Percentiles rank a stretch among this genome's conserved stretches.
These are phyloP conservation scores for Rhizoglyphus robini DNA, from an alignment of 1,140 invertebrate species.

Conservation along the genomic window DNA sequence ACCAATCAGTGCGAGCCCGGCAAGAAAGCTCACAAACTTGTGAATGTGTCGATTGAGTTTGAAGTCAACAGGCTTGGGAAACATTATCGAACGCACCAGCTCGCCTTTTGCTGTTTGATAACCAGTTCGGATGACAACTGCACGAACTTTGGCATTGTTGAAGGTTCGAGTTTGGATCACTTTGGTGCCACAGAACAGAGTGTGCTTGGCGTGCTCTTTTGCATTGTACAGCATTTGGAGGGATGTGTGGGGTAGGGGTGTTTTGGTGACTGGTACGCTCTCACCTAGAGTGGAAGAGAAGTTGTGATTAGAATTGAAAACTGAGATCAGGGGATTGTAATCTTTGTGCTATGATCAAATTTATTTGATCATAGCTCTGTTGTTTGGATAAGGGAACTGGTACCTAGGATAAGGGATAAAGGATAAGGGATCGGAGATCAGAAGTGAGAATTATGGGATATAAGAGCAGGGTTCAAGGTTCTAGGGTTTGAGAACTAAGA, in stretches of 20 bases:
- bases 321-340: no score
- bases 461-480: no score
- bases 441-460: no score
- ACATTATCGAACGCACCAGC: constrained; percentile 45
- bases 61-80: constrained; percentile 45
- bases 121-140: constrained; percentile 41
- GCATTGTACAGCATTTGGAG: constrained; percentile 32
- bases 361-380: no score
- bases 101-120: constrained; percentile 47
- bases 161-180: constrained; percentile 80
- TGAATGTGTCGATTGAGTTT: constrained; percentile 45
- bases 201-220: constrained; percentile 66
- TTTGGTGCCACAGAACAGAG: constrained; percentile 83
- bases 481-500: no score
- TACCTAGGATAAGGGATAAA: no score
- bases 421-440: no score
- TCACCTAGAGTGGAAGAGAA: constrained; percentile 44
- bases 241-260: constrained; percentile 36
- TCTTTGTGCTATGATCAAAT: no score
- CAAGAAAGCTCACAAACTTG: constrained; percentile 36
- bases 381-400: no score
- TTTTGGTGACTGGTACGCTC: constrained; percentile 50
- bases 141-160: constrained; percentile 38
- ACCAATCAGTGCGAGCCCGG: constrained; percentile 38
- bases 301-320: no score